Percentiles rank a stretch among this genome's conserved stretches.
phyloP scores from a whole-genome alignment of 2,888 invertebrate species.

The Oligia fasciuncula region DNA sequence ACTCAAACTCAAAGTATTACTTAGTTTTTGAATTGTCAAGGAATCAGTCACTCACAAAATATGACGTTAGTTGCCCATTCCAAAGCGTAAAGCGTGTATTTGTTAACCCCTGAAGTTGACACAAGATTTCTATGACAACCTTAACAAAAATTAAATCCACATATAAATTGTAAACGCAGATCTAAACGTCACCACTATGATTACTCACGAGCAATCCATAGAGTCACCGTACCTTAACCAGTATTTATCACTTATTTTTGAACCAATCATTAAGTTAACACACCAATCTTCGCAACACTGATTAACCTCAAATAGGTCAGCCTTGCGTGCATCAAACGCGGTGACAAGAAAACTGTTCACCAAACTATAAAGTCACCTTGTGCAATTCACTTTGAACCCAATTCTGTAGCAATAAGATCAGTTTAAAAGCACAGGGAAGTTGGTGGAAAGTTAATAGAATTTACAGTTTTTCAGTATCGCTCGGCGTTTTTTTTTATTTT shows the following conservation, averaged over 20 bases:
- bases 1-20: too few relatives aligned
- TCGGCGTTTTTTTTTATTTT: constrained; percentile 51
- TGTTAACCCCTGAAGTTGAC: not conserved
- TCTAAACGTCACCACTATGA: constrained; percentile 18
- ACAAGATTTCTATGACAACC: not conserved
- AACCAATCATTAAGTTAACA: constrained; percentile 61
- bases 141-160: not conserved
- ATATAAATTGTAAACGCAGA: not conserved
- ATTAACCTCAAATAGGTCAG: constrained; percentile 61
- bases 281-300: constrained; percentile 58
- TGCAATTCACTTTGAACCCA: constrained; percentile 24
- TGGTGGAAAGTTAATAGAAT: constrained; percentile 51
- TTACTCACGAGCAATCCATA: constrained; percentile 34
- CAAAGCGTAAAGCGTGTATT: not conserved
- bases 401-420: not conserved
- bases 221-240: constrained; percentile 37
- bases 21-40: not conserved
- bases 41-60: not conserved
- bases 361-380: constrained; percentile 1
- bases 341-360: constrained; percentile 60
- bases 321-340: constrained; percentile 65
- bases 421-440: not conserved
- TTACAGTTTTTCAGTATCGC: constrained; percentile 60
- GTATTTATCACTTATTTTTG: constrained; percentile 47
- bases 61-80: not conserved